Evolutionary conservation across 2,888 invertebrate species (phyloP).

Genomic region (Torymus tubicola): DNA sequence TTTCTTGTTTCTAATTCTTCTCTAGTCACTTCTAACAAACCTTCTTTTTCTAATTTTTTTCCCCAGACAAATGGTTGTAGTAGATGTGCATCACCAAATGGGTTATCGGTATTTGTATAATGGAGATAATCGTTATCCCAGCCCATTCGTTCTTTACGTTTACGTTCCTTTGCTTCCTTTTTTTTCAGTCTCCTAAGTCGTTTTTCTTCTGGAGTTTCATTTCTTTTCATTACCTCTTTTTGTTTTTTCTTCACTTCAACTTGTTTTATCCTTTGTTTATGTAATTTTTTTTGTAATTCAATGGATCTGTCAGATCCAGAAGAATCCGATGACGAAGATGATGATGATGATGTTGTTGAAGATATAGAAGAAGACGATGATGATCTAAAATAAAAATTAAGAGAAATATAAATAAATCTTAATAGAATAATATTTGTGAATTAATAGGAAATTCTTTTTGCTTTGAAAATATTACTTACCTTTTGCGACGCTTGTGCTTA

Average conservation of each 20-base stretch:
- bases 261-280: conserved; percentile 83
- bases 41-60: too few species aligned
- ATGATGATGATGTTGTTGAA: conserved; percentile 60
- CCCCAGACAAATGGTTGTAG: too few species aligned
- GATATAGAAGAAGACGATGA: conserved; percentile 25
- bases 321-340: conserved; percentile 67
- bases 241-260: conserved; percentile 82
- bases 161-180: too few species aligned
- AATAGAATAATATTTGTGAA: too few species aligned
- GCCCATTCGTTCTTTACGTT: too few species aligned
- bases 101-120: too few species aligned
- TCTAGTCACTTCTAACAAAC: too few species aligned
- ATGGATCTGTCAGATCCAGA: conserved; percentile 79
- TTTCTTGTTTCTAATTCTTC: too few species aligned
- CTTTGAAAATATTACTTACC: conserved; percentile 62
- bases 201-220: conserved; percentile 98
- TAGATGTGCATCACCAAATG: too few species aligned
- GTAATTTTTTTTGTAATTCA: conserved; percentile 84
- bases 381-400: too few species aligned
- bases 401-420: conserved; percentile 12
- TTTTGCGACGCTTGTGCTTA: conserved; percentile 65
- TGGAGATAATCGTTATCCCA: too few species aligned
- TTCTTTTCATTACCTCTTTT: conserved; percentile 89
- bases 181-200: conserved; percentile 86
- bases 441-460: too few species aligned